These are phyloP conservation scores for Platycnemis pennipes DNA, from an alignment of 2,888 invertebrate genomes.

Conservation along the genomic window DNA sequence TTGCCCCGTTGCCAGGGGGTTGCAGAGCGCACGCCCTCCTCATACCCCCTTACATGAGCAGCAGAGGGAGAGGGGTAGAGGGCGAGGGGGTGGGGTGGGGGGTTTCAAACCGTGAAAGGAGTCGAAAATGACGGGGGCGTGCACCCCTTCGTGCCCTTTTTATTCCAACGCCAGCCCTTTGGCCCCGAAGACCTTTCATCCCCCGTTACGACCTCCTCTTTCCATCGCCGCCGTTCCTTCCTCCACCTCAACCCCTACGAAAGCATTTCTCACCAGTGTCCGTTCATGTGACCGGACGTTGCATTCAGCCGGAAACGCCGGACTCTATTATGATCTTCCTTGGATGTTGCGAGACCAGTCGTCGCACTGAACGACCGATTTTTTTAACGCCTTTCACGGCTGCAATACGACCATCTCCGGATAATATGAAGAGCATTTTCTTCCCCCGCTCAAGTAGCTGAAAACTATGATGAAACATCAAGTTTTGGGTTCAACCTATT, in stretches of 20 bases:
- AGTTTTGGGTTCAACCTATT: too few species aligned
- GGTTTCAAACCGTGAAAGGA: background rate
- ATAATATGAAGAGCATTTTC: too few species aligned
- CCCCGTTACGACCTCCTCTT: background rate
- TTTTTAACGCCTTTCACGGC: too few species aligned
- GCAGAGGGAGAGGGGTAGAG: background rate
- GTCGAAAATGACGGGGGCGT: background rate
- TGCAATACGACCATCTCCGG: too few species aligned
- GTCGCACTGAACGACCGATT: too few species aligned
- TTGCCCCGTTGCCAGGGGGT: conserved; percentile 19
- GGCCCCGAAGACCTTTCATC: background rate
- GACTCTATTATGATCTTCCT: background rate
- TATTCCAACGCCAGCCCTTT: background rate
- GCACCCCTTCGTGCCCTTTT: background rate
- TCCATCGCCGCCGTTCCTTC: background rate
- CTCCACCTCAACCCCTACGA: background rate
- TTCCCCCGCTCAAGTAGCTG: too few species aligned
- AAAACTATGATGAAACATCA: too few species aligned
- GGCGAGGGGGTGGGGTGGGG: background rate
- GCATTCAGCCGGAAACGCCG: background rate
- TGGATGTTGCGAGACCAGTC: too few species aligned
- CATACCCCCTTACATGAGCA: background rate
- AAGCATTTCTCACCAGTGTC: too few species aligned
- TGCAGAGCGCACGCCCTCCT: background rate
- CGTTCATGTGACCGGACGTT: too few species aligned